Conservation (phyloP, 2,888 invertebrate genomes). For the Lagria hirta region DNA sequence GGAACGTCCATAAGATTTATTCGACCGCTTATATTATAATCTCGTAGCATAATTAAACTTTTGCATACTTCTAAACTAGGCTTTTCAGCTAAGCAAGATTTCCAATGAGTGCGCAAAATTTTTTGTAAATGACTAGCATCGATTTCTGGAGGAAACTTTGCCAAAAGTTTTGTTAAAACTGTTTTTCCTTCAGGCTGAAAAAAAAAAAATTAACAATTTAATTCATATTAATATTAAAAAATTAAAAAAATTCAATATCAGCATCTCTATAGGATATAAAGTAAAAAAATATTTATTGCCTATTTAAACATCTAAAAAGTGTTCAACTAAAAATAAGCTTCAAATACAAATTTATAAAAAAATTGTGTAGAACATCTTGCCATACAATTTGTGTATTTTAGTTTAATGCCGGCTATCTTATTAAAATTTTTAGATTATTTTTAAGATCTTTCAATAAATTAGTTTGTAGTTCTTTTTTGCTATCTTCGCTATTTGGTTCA, state of each 20-base stretch:
- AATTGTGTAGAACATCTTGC: too few relatives aligned
- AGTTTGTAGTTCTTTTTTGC: too few relatives aligned
- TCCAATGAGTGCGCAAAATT: conserved; percentile 62
- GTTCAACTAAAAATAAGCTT: too few relatives aligned
- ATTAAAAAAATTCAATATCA: not conserved
- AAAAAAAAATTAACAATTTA: conserved; percentile 17
- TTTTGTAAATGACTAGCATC: conserved; percentile 64
- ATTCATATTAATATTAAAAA: not conserved
- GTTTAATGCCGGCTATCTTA: too few relatives aligned
- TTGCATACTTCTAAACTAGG: conserved; percentile 67
- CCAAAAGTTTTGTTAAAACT: conserved; percentile 56
- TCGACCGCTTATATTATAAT: conserved; percentile 65
- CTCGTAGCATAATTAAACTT: conserved; percentile 68
- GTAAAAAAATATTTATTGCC: too few relatives aligned
- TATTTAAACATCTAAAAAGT: too few relatives aligned
- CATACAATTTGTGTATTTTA: too few relatives aligned
- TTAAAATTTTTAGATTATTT: too few relatives aligned
- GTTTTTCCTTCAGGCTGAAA: conserved; percentile 58
- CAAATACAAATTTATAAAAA: too few relatives aligned
- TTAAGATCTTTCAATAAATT: too few relatives aligned
- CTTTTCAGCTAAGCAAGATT: conserved; percentile 60
- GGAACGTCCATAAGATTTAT: conserved; percentile 63
- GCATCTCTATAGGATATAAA: too few relatives aligned
- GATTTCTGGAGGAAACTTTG: conserved; percentile 63
- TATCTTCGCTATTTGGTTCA: too few relatives aligned